Conservation (phyloP, 2,888 invertebrate species). For the Mechanitis mazaeus region DNA sequence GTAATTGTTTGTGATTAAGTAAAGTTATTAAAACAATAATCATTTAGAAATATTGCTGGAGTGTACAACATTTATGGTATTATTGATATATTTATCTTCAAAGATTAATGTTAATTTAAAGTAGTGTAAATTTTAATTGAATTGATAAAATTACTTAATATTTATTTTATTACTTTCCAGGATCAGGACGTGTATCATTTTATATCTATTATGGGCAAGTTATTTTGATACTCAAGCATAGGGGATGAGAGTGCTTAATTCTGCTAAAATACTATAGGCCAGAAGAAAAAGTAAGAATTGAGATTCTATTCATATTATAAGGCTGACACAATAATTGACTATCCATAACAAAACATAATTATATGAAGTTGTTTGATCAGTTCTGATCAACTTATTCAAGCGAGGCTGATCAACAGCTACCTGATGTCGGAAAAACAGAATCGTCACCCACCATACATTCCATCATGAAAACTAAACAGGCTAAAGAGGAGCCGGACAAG, state of each 20-base stretch:
- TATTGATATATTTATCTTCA: neutral
- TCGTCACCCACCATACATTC: constrained; percentile 67
- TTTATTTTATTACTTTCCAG: neutral
- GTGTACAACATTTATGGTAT: neutral
- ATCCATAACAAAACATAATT: constrained; percentile 1
- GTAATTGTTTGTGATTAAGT: constrained; percentile 11
- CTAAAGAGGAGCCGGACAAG: constrained; percentile 66
- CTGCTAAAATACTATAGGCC: neutral
- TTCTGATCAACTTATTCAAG: constrained; percentile 16
- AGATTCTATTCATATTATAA: constrained; percentile 5
- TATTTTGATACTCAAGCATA: neutral
- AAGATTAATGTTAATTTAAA: neutral
- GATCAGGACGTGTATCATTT: constrained; percentile 2
- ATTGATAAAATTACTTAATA: neutral
- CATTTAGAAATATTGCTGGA: neutral
- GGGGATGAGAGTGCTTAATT: neutral
- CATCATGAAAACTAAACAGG: constrained; percentile 74
- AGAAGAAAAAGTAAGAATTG: constrained; percentile 8
- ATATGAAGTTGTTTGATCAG: constrained; percentile 4
- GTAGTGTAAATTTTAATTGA: neutral
- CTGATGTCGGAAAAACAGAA: constrained; percentile 72
- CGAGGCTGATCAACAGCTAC: constrained; percentile 45
- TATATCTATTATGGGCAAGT: neutral
- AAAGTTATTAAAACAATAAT: constrained; percentile 7
- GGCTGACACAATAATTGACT: constrained; percentile 11